Conservation (phyloP, 2,888 invertebrate species). For the Melinaea menophilus region DNA sequence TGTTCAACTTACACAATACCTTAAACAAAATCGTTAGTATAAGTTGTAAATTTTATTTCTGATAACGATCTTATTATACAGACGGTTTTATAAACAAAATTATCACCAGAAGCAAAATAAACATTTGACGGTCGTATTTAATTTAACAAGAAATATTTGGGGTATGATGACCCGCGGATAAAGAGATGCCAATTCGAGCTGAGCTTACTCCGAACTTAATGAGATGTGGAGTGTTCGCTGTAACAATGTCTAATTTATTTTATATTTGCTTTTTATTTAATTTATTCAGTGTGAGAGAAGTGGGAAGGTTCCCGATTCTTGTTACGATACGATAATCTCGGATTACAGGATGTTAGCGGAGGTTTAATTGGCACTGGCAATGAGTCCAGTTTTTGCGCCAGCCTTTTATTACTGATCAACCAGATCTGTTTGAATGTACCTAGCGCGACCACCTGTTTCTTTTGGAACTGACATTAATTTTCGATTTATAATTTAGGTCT, state of each 20-base stretch:
- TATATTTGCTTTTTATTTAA: constrained; percentile 72
- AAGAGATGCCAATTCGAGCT: constrained; percentile 11
- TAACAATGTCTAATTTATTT: constrained; percentile 64
- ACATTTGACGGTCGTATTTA: constrained; percentile 6
- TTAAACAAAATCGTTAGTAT: no score
- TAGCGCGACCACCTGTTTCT: constrained; percentile 17
- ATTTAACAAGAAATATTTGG: constrained; percentile 11
- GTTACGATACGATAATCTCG: constrained; percentile 75
- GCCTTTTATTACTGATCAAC: constrained; percentile 57
- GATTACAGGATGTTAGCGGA: constrained; percentile 73
- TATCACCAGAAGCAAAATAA: constrained; percentile 2
- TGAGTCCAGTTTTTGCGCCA: constrained; percentile 58
- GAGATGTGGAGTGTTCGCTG: constrained; percentile 42
- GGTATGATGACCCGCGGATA: constrained; percentile 15
- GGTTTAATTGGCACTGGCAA: constrained; percentile 75
- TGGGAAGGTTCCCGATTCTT: constrained; percentile 69
- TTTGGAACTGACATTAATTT: constrained; percentile 40
- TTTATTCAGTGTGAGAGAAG: constrained; percentile 73
- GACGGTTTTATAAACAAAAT: constrained; percentile 3
- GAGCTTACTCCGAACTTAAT: constrained; percentile 42
- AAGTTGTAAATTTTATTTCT: no score
- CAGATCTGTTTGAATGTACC: constrained; percentile 44
- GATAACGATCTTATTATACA: no score
- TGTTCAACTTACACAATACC: no score
- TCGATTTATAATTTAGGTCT: constrained; percentile 17